Evolutionary conservation across 1,140 invertebrate genomes (phyloP), one percentile per base, ranked within the genome.

Genomic region (Drosophila auraria): DNA sequence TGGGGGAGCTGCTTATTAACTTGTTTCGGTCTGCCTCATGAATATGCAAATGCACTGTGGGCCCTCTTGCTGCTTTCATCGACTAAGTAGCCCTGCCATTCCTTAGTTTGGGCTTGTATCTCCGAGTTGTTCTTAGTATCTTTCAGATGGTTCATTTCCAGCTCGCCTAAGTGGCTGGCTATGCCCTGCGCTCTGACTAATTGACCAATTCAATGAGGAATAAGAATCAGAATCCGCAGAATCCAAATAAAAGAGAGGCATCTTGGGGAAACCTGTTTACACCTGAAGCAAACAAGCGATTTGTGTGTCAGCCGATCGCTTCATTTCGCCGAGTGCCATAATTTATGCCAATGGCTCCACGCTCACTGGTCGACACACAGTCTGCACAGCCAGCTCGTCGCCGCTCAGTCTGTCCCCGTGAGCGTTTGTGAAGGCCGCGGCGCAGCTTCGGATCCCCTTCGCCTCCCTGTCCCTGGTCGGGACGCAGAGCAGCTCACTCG

Each of bases 291-390:
- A 82, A 82, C 79, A 68, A 83, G 76, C 83, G 69, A 81, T 84
- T 87, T 87, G 84, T 87, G 84, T 87, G 78, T 84, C 81, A 87
- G 84, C 62, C 81, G 80, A 83, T 87, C 80, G 78, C 83, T 82
- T 79, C 82, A 72, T 80, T 65, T 87, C 71, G 71, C 75, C 80
- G 82, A 71, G 62, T 83, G 72, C 68, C 70, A 89, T 87, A 87
- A 87, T 81, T 87, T 87, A 87, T 87, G 77, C 80, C 83, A 87
- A 73, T 82, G 83, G 83, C 76, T 64, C 68, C 60, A 65, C 45
- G 45, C 40, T 80, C 25, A 36, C 61, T 68, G 71, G 73, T 61
- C 83, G 86, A 90, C 84, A 87, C 74, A 72, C 69, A 75, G 84
- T 87, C 84, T 87, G 86, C 77, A 64, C 33, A 50, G 83, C 64